phyloP scores from a whole-genome alignment of 2,113 vertebrate species.

The Limnothrissa miodon region DNA sequence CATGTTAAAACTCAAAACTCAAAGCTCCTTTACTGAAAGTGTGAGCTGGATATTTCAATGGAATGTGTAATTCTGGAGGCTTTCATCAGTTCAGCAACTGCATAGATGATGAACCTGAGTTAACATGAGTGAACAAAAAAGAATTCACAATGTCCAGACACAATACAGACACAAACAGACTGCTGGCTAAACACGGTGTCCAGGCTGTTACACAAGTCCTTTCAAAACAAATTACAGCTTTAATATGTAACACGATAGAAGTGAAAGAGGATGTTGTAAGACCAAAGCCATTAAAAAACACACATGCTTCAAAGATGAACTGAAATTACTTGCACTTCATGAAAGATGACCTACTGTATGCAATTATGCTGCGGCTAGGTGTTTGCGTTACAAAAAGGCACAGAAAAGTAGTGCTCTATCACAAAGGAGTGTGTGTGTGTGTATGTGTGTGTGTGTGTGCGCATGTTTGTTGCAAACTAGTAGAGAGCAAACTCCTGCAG shows the following conservation, averaged over 20 bases:
- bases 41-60: not conserved
- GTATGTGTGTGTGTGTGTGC: not conserved
- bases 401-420: not conserved
- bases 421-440: not conserved
- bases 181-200: not conserved
- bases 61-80: not conserved
- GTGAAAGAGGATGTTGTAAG: not conserved
- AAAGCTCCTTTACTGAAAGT: not conserved
- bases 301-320: not conserved
- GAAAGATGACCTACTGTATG: too few species aligned
- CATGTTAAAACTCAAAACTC: too few species aligned
- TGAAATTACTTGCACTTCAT: not conserved
- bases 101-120: not conserved
- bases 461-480: too few species aligned
- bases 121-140: not conserved
- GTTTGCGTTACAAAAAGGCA: too few species aligned
- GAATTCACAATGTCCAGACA: not conserved
- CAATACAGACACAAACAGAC: not conserved
- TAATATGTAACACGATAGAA: not conserved
- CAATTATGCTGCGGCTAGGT: too few species aligned
- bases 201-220: not conserved
- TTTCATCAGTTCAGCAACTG: not conserved
- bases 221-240: not conserved
- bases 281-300: conserved; percentile 17
- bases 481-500: not conserved